Percentiles rank a stretch among this genome's conserved stretches.
These are phyloP conservation scores for Crenuchus spilurus DNA, from an alignment of 2,797 vertebrate genomes.

Conservation along the genomic window DNA sequence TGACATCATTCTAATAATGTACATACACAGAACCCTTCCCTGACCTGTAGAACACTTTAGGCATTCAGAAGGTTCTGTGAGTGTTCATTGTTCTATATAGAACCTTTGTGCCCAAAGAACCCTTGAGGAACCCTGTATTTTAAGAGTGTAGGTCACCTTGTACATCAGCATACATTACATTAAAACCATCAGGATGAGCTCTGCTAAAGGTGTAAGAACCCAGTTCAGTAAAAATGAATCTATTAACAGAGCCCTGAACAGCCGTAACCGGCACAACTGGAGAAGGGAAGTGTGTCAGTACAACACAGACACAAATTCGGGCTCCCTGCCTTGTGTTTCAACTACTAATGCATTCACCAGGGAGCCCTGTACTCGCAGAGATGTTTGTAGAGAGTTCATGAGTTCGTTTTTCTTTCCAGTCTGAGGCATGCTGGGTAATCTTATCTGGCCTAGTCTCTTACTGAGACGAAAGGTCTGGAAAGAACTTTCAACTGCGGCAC, in stretches of 20 bases:
- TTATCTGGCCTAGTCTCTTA: slow-evolving; percentile 48
- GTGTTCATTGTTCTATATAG: too few species aligned
- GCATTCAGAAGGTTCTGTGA: too few species aligned
- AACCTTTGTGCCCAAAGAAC: too few species aligned
- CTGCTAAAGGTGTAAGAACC: neutral
- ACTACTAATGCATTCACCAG: slow-evolving; percentile 44
- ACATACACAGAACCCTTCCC: too few species aligned
- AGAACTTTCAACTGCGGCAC: neutral
- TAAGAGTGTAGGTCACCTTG: slow-evolving; percentile 43
- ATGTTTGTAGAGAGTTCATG: slow-evolving; percentile 58
- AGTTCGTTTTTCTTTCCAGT: slow-evolving; percentile 59
- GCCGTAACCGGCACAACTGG: neutral
- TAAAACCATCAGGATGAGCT: slow-evolving; percentile 29
- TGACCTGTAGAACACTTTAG: too few species aligned
- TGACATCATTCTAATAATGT: too few species aligned
- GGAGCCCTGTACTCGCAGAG: slow-evolving; percentile 28
- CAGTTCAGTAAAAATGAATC: neutral
- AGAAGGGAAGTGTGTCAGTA: slow-evolving; percentile 19
- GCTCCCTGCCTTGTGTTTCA: slow-evolving; percentile 50
- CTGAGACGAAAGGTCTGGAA: slow-evolving; percentile 11
- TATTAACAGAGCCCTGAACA: slow-evolving; percentile 1
- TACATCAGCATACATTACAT: slow-evolving; percentile 16
- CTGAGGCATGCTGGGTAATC: slow-evolving; percentile 54
- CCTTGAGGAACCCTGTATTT: too few species aligned
- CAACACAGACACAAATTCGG: slow-evolving; percentile 48